These are phyloP conservation scores for Onychostruthus taczanowskii DNA, from an alignment of 2,113 vertebrate species.

Conservation along the genomic window DNA sequence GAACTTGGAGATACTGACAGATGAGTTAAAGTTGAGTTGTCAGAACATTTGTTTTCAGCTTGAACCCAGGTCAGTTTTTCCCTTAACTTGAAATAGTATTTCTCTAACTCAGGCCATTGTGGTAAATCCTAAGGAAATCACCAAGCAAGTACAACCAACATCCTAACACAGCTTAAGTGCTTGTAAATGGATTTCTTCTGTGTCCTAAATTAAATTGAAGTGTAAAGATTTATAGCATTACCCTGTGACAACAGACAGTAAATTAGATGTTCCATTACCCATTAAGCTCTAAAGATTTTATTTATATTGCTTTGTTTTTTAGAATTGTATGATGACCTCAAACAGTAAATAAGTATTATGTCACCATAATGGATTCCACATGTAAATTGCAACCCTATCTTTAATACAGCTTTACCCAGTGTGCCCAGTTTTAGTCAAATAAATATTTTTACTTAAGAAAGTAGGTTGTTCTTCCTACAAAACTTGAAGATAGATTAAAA, in stretches of 20 bases:
- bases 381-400: not conserved
- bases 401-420: not conserved
- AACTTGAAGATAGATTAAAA: not conserved
- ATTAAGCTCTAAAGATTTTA: slow-evolving; percentile 24
- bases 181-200: slow-evolving; percentile 25
- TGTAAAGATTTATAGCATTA: slow-evolving; percentile 1
- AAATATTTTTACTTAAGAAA: not conserved
- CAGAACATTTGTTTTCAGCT: slow-evolving; percentile 33
- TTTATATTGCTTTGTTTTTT: slow-evolving; percentile 19
- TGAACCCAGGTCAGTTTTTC: slow-evolving; percentile 20
- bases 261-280: slow-evolving; percentile 6
- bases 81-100: slow-evolving; percentile 15
- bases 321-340: not conserved
- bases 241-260: not conserved
- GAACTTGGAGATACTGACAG: not conserved
- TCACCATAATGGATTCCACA: not conserved
- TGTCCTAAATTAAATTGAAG: slow-evolving; percentile 19
- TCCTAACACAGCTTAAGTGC: not conserved
- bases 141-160: not conserved
- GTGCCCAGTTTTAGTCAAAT: not conserved
- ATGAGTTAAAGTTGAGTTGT: slow-evolving; percentile 15
- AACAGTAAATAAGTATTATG: slow-evolving; percentile 30
- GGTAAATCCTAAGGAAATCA: slow-evolving; percentile 14
- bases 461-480: not conserved
- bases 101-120: not conserved